Percentiles rank a stretch among this genome's conserved stretches.
These are phyloP conservation scores for Poeciliopsis occidentalis DNA, from an alignment of 2,113 vertebrate species.

Conservation along the genomic window DNA sequence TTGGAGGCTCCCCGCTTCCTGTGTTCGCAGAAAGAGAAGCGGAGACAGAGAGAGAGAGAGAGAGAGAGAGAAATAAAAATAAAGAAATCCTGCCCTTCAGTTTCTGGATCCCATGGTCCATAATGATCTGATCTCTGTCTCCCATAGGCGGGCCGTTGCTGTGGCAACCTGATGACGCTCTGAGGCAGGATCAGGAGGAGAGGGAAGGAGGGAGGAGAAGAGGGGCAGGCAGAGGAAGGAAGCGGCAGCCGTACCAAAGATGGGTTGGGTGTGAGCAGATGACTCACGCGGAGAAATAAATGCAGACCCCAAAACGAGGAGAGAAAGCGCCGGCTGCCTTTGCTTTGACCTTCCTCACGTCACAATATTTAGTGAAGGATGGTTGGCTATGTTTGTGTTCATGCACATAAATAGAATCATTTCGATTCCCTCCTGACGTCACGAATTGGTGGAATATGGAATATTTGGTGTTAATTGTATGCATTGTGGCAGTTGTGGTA, in stretches of 20 bases:
- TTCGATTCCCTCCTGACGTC: not conserved
- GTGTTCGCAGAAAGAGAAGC: slow-evolving; percentile 38
- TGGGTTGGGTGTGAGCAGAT: slow-evolving; percentile 11
- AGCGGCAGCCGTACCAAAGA: slow-evolving; percentile 62
- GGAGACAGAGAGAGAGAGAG: not conserved
- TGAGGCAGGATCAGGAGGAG: slow-evolving; percentile 57
- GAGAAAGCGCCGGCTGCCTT: not conserved
- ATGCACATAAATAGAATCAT: not conserved
- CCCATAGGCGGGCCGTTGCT: slow-evolving; percentile 74
- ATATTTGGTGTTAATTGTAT: not conserved
- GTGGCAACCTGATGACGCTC: slow-evolving; percentile 78
- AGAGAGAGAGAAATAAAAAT: not conserved
- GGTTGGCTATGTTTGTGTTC: not conserved
- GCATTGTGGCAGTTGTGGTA: slow-evolving; percentile 22
- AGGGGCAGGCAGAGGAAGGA: slow-evolving; percentile 54
- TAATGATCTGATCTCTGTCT: slow-evolving; percentile 76
- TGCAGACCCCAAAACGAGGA: not conserved
- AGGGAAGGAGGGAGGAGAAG: slow-evolving; percentile 54
- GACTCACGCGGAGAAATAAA: slow-evolving; percentile 32
- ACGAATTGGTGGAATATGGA: not conserved
- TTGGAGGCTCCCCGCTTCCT: slow-evolving; percentile 60
- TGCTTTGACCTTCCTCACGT: not conserved
- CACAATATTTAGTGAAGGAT: not conserved
- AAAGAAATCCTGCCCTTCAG: slow-evolving; percentile 66
- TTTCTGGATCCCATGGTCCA: slow-evolving; percentile 72